Conservation (phyloP, 2,113 vertebrate species). For the Actenoides hombroni region DNA sequence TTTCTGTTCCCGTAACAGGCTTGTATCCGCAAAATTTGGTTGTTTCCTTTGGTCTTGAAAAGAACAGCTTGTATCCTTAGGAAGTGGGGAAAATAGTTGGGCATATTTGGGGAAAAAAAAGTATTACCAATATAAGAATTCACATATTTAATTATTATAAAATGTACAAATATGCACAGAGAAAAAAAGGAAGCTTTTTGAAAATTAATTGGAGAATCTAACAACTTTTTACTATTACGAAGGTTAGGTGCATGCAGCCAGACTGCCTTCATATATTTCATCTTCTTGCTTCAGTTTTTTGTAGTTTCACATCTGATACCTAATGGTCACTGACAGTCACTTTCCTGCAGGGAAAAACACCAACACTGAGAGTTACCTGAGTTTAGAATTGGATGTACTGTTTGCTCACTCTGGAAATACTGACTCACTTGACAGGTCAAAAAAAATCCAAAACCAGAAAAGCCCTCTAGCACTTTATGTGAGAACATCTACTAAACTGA, state of each 20-base stretch:
- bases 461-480: background rate
- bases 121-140: background rate
- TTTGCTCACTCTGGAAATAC: background rate
- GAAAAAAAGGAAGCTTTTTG: background rate
- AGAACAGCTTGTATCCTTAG: background rate
- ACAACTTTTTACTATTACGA: background rate
- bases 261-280: background rate
- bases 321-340: background rate
- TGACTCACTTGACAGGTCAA: constrained; percentile 8
- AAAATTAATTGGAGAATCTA: background rate
- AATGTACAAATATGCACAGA: background rate
- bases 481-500: background rate
- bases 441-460: background rate
- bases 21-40: background rate
- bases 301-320: background rate
- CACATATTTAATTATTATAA: background rate
- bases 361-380: background rate
- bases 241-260: background rate
- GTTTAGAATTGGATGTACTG: background rate
- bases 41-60: background rate
- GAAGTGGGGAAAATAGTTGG: background rate
- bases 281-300: background rate
- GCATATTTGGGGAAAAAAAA: background rate
- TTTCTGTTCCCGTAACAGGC: background rate
- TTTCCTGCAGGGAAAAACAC: background rate